Conservation (phyloP, 1,140 invertebrate species). For the Trachymyrmex septentrionalis region DNA sequence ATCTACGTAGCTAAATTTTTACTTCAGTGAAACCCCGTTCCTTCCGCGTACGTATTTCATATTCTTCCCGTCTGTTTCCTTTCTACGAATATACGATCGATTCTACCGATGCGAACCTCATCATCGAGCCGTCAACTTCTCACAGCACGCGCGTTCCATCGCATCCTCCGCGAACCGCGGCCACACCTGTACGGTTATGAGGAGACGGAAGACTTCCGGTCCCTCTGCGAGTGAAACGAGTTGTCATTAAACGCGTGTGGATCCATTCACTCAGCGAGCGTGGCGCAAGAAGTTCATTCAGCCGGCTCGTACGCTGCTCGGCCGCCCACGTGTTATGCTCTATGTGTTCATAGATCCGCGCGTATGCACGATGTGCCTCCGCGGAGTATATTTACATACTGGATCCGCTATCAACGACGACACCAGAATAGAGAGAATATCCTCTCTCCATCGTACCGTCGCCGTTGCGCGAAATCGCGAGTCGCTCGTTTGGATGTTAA, state of each 20-base stretch:
- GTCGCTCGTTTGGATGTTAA: constrained; percentile 74
- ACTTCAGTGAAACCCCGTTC: too few species aligned
- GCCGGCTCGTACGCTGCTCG: constrained; percentile 64
- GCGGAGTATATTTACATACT: constrained; percentile 74
- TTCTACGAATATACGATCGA: too few species aligned
- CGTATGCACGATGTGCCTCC: constrained; percentile 56
- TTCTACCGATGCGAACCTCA: background rate
- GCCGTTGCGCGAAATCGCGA: constrained; percentile 51
- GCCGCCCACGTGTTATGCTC: constrained; percentile 75
- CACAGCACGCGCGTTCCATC: constrained; percentile 2
- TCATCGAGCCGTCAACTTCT: background rate
- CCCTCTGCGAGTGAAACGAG: constrained; percentile 62
- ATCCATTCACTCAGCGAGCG: constrained; percentile 78
- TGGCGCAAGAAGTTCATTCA: constrained; percentile 80
- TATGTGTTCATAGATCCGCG: constrained; percentile 78
- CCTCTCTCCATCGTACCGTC: constrained; percentile 24
- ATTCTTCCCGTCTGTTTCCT: too few species aligned
- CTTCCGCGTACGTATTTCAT: too few species aligned
- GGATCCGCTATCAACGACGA: constrained; percentile 75
- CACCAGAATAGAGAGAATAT: constrained; percentile 19
- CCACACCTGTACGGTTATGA: constrained; percentile 71
- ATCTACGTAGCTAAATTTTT: too few species aligned
- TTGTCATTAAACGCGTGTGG: constrained; percentile 73
- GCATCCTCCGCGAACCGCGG: constrained; percentile 36
- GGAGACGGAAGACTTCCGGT: constrained; percentile 77